A percentile compares a stretch with the other conserved stretches of the same genome.
These are phyloP conservation scores for Buphagus erythrorhynchus DNA, from an alignment of 2,797 vertebrate species.

Conservation along the genomic window DNA sequence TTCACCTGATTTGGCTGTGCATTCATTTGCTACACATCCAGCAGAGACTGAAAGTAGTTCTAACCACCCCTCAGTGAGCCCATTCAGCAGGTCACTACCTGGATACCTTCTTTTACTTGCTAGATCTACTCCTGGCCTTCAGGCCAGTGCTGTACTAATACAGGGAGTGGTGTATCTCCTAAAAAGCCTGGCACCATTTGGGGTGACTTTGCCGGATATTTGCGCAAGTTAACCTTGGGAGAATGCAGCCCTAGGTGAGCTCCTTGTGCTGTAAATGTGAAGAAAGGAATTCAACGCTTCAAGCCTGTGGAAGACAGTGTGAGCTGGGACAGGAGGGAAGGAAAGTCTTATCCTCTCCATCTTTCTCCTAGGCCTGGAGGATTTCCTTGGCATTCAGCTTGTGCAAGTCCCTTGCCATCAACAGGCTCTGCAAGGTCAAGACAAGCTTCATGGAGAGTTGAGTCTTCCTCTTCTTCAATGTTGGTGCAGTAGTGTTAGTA, in stretches of 20 bases:
- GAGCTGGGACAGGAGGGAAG: background rate
- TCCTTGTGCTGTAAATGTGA: background rate
- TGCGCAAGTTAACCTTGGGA: background rate
- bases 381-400: background rate
- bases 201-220: background rate
- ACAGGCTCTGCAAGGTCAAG: background rate
- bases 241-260: fast-evolving
- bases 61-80: background rate
- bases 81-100: background rate
- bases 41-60: background rate
- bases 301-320: background rate
- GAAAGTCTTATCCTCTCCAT: background rate
- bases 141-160: background rate
- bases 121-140: background rate
- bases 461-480: background rate
- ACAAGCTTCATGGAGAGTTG: background rate
- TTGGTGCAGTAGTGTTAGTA: background rate
- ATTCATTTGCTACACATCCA: background rate
- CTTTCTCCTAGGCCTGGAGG: background rate
- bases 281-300: background rate
- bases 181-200: background rate
- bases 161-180: background rate
- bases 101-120: background rate
- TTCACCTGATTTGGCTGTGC: background rate
- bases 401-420: background rate